Conservation (phyloP, 2,113 vertebrate genomes). For the Lucifuga dentata region DNA sequence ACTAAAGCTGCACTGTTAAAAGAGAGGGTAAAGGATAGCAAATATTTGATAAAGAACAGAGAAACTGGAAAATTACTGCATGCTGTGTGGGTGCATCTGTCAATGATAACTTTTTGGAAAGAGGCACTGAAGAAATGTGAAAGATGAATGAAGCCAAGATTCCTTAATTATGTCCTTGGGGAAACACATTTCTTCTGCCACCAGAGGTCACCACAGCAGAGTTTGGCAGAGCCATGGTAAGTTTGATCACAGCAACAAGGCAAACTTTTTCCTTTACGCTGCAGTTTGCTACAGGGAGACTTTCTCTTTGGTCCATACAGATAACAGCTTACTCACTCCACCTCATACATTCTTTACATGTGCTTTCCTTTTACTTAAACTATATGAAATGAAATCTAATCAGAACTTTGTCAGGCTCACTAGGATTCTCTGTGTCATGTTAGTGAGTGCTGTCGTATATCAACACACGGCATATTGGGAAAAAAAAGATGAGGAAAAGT, state of each 20-base stretch:
- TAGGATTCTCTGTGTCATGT: too few species aligned
- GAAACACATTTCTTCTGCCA: conserved; percentile 40
- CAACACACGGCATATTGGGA: too few species aligned
- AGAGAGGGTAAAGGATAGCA: neutral
- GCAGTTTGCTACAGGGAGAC: conserved; percentile 13
- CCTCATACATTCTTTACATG: too few species aligned
- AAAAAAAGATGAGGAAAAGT: too few species aligned
- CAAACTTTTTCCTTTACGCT: neutral
- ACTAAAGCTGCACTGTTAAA: conserved; percentile 1
- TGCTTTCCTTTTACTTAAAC: too few species aligned
- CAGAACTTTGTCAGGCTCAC: too few species aligned
- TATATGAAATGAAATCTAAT: too few species aligned
- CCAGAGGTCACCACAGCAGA: conserved; percentile 61
- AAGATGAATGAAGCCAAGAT: conserved; percentile 44
- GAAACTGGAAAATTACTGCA: neutral
- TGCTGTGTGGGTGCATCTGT: conserved; percentile 25
- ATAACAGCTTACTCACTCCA: conserved; percentile 1
- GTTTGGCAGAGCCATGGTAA: conserved; percentile 29
- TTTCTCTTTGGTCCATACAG: conserved; percentile 5
- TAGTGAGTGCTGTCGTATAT: too few species aligned
- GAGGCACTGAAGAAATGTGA: conserved; percentile 34
- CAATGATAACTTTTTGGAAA: conserved; percentile 24
- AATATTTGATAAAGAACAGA: neutral
- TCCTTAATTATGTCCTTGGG: conserved; percentile 48
- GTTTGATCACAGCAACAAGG: conserved; percentile 16